Percentiles rank a stretch among this genome's conserved stretches.
These are phyloP conservation scores for Mesoclemmys tuberculata DNA, from an alignment of 2,113 vertebrate genomes.

Conservation along the genomic window DNA sequence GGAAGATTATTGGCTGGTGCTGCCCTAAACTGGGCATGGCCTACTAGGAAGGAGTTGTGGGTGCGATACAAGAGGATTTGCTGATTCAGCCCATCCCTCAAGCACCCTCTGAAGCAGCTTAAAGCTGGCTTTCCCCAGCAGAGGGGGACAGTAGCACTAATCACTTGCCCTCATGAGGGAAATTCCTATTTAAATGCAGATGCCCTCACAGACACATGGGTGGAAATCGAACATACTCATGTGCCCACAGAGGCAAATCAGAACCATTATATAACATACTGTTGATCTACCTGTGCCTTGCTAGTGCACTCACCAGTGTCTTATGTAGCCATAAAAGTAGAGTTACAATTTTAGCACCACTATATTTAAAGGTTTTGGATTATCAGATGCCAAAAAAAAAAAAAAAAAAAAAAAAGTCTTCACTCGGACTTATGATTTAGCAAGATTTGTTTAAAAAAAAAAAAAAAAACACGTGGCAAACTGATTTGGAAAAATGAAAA, in stretches of 20 bases:
- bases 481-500: neutral
- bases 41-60: too few species aligned
- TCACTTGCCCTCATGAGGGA: neutral
- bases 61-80: too few species aligned
- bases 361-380: neutral
- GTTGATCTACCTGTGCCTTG: neutral
- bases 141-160: neutral
- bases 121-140: neutral
- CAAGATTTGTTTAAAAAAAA: neutral
- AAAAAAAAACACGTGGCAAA: neutral
- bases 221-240: neutral
- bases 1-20: neutral
- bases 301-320: neutral
- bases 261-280: neutral
- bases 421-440: neutral
- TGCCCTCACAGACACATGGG: neutral
- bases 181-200: neutral
- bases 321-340: neutral
- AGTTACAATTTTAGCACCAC: neutral
- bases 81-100: rapidly evolving
- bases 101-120: neutral
- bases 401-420: neutral
- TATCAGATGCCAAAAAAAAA: neutral
- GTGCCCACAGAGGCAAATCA: neutral
- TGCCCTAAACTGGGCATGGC: too few species aligned